Evolutionary conservation across 92 coral and sea anemone species (phyloP).

Genomic region (Palythoa heliodiscus): DNA sequence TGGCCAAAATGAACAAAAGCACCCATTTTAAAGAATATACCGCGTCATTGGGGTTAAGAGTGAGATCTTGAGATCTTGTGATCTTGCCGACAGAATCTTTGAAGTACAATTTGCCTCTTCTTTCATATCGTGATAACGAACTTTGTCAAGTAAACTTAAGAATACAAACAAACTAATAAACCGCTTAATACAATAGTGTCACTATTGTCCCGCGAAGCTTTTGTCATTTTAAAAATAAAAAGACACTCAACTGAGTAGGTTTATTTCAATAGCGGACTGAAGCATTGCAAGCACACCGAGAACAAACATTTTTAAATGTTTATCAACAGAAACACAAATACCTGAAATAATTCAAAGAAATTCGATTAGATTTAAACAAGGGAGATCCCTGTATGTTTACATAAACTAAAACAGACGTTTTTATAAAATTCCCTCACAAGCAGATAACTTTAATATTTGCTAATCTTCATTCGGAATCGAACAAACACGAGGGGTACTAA

Average conservation of each 20-base stretch:
- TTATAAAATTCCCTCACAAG: slow-evolving; percentile 6
- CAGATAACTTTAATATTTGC: not conserved
- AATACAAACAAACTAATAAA: slow-evolving; percentile 39
- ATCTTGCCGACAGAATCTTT: slow-evolving; percentile 83
- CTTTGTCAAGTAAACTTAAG: slow-evolving; percentile 39
- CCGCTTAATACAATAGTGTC: slow-evolving; percentile 42
- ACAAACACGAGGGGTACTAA: not conserved
- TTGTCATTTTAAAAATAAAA: slow-evolving; percentile 31
- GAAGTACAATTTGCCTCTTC: slow-evolving; percentile 2
- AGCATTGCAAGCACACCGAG: slow-evolving; percentile 21
- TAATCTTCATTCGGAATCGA: not conserved
- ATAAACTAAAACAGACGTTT: not conserved
- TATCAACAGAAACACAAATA: slow-evolving; percentile 37
- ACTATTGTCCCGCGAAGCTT: slow-evolving; percentile 44
- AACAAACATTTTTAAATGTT: slow-evolving; percentile 48
- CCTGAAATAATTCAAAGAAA: slow-evolving; percentile 27
- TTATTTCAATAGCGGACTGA: slow-evolving; percentile 40
- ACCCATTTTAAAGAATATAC: slow-evolving; percentile 46
- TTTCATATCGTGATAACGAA: slow-evolving; percentile 21
- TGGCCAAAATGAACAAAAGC: slow-evolving; percentile 60
- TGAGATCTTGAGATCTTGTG: slow-evolving; percentile 64
- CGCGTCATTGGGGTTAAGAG: slow-evolving; percentile 54
- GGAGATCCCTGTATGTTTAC: not conserved
- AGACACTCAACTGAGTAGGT: slow-evolving; percentile 31
- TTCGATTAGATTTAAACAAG: slow-evolving; percentile 1